Evolutionary conservation across 2,797 vertebrate species (phyloP).

Genomic region (Ciconia nigra): DNA sequence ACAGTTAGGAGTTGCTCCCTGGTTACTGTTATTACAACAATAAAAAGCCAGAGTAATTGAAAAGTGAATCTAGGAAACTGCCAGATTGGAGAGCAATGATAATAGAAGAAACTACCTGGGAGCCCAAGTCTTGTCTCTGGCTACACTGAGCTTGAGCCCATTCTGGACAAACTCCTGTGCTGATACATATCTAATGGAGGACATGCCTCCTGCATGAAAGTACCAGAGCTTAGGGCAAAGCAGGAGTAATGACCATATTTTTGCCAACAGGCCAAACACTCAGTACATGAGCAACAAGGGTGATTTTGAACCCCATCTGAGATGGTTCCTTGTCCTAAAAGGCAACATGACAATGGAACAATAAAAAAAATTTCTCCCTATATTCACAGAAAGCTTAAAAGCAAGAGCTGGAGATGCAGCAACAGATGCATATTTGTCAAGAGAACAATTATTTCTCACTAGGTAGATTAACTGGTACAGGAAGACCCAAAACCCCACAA

Average conservation of each 20-base stretch:
- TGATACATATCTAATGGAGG: neutral
- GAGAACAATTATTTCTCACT: neutral
- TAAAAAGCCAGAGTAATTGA: conserved; percentile 33
- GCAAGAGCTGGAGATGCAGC: neutral
- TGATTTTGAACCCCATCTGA: neutral
- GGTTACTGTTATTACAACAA: conserved; percentile 7
- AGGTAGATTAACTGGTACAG: neutral
- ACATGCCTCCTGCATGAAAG: neutral
- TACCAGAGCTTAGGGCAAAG: neutral
- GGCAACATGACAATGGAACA: neutral
- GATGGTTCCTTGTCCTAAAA: neutral
- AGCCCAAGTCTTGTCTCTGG: neutral
- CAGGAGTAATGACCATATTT: neutral
- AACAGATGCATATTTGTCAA: neutral
- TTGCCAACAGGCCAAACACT: neutral
- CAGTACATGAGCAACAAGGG: neutral
- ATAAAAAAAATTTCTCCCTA: neutral
- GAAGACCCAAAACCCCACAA: neutral
- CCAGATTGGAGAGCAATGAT: neutral
- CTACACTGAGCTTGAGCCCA: neutral
- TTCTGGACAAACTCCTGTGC: neutral
- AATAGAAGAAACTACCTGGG: neutral
- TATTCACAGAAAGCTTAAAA: neutral
- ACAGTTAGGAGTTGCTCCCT: conserved; percentile 30
- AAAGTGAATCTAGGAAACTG: conserved; percentile 22